phyloP scores from a whole-genome alignment of 2,113 vertebrate genomes.

The Spilogale gracilis region DNA sequence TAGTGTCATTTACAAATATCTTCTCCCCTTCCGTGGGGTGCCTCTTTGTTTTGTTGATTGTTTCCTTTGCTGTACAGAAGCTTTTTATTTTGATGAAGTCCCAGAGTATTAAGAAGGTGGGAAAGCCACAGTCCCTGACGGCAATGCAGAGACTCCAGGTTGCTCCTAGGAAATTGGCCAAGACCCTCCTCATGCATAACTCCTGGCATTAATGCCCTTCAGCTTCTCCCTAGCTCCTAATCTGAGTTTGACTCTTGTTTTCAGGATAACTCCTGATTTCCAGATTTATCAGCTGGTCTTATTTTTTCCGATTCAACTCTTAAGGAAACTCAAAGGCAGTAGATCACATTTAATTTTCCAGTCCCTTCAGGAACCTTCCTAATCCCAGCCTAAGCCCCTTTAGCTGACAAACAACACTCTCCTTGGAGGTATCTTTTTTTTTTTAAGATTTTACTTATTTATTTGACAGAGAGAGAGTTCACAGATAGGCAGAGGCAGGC shows the following conservation, averaged over 20 bases:
- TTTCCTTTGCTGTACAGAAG: no score
- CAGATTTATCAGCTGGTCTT: neutral
- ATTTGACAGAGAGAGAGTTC: no score
- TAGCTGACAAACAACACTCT: neutral
- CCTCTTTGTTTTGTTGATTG: no score
- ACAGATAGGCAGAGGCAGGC: no score
- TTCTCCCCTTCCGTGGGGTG: no score
- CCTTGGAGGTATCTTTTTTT: neutral
- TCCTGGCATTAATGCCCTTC: neutral
- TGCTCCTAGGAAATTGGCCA: neutral
- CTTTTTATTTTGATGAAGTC: no score
- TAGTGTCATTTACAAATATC: no score
- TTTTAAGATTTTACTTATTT: no score
- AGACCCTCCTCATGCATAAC: neutral
- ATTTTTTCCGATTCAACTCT: neutral
- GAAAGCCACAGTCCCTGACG: neutral
- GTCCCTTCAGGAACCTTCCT: neutral
- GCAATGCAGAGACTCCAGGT: neutral
- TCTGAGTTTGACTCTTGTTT: neutral
- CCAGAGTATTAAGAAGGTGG: neutral
- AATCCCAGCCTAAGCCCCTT: neutral
- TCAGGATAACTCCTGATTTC: no score
- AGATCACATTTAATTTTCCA: neutral
- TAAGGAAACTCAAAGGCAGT: neutral
- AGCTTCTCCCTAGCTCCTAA: neutral